These are phyloP conservation scores for Diadegma fenestrale DNA, from an alignment of 2,888 invertebrate genomes.

Conservation along the genomic window DNA sequence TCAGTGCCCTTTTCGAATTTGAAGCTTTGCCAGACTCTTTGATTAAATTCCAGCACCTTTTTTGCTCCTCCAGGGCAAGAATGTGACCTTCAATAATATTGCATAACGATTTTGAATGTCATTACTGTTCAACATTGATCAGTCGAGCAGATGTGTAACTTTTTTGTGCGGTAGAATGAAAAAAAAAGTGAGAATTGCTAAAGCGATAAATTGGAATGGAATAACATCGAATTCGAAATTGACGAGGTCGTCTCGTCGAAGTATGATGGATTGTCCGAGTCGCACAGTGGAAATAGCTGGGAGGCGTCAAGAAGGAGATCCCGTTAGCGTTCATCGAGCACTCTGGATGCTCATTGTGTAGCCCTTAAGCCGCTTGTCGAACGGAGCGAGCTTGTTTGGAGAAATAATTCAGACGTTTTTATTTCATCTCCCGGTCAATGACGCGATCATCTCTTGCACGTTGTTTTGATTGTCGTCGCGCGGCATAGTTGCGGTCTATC, in stretches of 20 bases:
- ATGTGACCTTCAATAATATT: neutral
- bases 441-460: constrained; percentile 42
- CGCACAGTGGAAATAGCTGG: constrained; percentile 43
- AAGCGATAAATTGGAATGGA: neutral
- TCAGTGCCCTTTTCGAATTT: neutral
- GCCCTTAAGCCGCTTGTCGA: constrained; percentile 55
- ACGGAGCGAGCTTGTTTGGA: constrained; percentile 57
- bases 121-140: neutral
- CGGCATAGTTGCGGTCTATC: constrained; percentile 33
- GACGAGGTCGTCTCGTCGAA: neutral
- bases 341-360: constrained; percentile 52
- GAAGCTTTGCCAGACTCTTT: neutral
- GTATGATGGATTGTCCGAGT: neutral
- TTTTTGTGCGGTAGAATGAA: neutral
- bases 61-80: neutral
- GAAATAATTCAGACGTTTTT: constrained; percentile 62
- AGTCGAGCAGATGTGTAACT: neutral
- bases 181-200: neutral
- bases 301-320: constrained; percentile 60
- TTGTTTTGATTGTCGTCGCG: constrained; percentile 44
- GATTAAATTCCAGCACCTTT: neutral
- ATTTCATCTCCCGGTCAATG: constrained; percentile 47
- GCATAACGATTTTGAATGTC: neutral
- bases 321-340: constrained; percentile 60
- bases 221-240: neutral